A percentile compares a stretch with the other conserved stretches of the same genome.
Conservation (phyloP, 2,888 invertebrate species). For the Hedya salicella region DNA sequence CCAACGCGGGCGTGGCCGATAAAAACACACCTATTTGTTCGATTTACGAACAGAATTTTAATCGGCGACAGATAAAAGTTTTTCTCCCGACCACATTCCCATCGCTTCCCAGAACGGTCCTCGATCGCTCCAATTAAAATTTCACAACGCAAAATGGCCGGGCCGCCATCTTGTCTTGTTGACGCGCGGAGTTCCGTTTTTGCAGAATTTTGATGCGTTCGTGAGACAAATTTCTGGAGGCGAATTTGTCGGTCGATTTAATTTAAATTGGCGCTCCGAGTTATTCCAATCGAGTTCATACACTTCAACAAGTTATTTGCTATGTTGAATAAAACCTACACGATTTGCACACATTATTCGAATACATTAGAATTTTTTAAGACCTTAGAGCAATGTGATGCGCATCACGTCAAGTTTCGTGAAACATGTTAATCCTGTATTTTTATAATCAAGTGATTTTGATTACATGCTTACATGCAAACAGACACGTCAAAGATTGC, state of each 20-base stretch:
- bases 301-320: too few relatives aligned
- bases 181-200: constrained; percentile 54
- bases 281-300: not conserved
- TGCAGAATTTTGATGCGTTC: constrained; percentile 40
- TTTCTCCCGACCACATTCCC: constrained; percentile 58
- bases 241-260: constrained; percentile 18
- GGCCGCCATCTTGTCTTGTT: constrained; percentile 71
- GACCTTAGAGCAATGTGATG: too few relatives aligned
- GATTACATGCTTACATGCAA: too few relatives aligned
- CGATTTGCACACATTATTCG: too few relatives aligned
- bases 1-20: constrained; percentile 64
- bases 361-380: too few relatives aligned
- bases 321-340: too few relatives aligned
- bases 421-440: too few relatives aligned
- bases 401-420: too few relatives aligned
- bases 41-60: constrained; percentile 70
- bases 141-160: constrained; percentile 77
- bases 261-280: constrained; percentile 17
- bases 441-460: too few relatives aligned
- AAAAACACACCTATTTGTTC: constrained; percentile 74
- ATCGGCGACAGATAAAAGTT: constrained; percentile 66
- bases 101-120: constrained; percentile 57
- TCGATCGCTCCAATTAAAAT: constrained; percentile 80
- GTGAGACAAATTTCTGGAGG: constrained; percentile 26
- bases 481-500: too few relatives aligned